Conservation (phyloP, 2,888 invertebrate species). For the Opisthograptis luteolata region DNA sequence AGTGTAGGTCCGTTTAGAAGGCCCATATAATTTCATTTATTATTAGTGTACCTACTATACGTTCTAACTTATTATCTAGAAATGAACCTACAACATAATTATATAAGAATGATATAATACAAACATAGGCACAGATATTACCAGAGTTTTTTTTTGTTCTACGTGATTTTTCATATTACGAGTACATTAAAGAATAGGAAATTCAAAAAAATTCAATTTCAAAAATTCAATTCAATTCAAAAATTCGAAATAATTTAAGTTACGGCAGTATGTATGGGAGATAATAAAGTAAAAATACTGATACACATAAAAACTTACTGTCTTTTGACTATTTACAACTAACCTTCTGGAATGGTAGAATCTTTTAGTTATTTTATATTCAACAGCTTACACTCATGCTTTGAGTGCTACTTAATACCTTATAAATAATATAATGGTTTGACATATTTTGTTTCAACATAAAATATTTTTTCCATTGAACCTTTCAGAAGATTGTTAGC, state of each 20-base stretch:
- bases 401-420: too few relatives aligned
- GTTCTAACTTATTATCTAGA: conserved; percentile 8
- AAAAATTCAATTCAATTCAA: too few relatives aligned
- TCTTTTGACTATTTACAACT: conserved; percentile 25
- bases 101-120: conserved; percentile 1
- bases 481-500: conserved; percentile 1
- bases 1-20: conserved; percentile 25
- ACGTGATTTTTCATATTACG: conserved; percentile 8
- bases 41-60: conserved; percentile 3
- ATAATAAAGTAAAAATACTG: too few relatives aligned
- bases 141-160: conserved; percentile 9
- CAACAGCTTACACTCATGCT: too few relatives aligned
- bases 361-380: too few relatives aligned
- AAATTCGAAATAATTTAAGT: too few relatives aligned
- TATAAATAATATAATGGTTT: too few relatives aligned
- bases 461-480: not conserved
- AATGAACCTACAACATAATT: not conserved
- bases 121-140: conserved; percentile 22
- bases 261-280: too few relatives aligned
- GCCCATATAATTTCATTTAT: conserved; percentile 8
- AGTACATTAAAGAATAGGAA: too few relatives aligned
- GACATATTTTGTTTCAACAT: too few relatives aligned
- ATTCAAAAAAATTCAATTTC: too few relatives aligned
- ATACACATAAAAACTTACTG: conserved; percentile 14
- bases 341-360: conserved; percentile 24